Base-by-base conservation (phyloP, 2,888 invertebrate species). In the Phalera bucephala region DNA sequence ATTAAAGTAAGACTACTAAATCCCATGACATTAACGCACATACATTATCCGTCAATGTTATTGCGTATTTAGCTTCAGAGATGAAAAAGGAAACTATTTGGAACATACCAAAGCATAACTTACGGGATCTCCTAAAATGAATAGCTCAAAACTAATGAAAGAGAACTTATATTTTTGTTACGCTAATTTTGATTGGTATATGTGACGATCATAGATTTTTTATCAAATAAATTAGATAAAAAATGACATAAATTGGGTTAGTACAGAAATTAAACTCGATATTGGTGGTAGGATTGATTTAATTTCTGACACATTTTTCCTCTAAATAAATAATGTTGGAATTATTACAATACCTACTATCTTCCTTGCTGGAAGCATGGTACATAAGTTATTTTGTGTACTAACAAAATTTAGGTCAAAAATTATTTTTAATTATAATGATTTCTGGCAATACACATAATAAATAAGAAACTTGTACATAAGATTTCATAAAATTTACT, bases 51-150 rank as follows among this genome's bases (percentile, higher is more conserved):
- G 52, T 44, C 34, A 31, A 39, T 15, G 19, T 15, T 39, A 46
- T 33, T 41, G 38, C 40, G 45, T 38, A 33, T 40, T 40, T 49
- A 45, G 46, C 45, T 26, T 47, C 49, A 59, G 46, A 49, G 40
- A n/a, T n/a, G n/a, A 40, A 44, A 43, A 45, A 40, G 8, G 39
- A 45, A 50, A 51, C 61, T 56, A 72, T 75, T 78, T 69, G 73
- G 70, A 73, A 54, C 40, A 80, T 81, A 80, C 84, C 82, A 84
- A 84, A 84, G 84, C 69, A 54, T 75, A 75, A 70, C 64, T 75
- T 68, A 71, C 51, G 43, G 71, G 79, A 82, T 77, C 71, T 80
- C 68, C 68, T 55, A 55, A 53, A 68, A 66, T 55, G 43, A 43
- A 56, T 53, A 46, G 68, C 73, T 78, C 74, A 71, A 74, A 63